Evolutionary conservation across 2,888 invertebrate species (phyloP).

Genomic region (Eupithecia subfuscata): DNA sequence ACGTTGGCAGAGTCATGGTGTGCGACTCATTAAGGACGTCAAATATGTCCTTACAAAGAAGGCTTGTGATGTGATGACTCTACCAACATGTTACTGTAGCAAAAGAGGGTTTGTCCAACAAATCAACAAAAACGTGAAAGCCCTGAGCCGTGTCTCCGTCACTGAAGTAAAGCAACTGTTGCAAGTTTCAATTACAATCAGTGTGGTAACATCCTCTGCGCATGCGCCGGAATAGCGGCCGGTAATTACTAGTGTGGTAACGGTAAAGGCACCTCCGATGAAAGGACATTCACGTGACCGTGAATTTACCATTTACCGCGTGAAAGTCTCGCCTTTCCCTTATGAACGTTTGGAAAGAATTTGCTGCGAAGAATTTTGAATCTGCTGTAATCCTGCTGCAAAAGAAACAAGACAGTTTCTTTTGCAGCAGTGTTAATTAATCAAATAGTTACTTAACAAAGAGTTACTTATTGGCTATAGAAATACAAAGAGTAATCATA

Average conservation of each 20-base stretch:
- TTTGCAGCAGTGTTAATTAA: neutral
- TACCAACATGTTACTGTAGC: neutral
- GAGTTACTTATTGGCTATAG: too few species aligned
- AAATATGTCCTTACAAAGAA: neutral
- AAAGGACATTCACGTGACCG: constrained; percentile 28
- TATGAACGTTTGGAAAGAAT: neutral
- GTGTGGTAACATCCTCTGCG: constrained; percentile 63
- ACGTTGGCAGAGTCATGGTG: neutral
- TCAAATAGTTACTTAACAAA: neutral
- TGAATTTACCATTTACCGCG: constrained; percentile 19
- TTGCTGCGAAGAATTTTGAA: neutral
- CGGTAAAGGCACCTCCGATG: constrained; percentile 29
- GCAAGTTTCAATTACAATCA: constrained; percentile 65
- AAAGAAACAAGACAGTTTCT: neutral
- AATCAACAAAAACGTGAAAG: neutral
- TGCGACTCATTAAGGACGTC: neutral
- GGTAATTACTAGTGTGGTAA: constrained; percentile 41
- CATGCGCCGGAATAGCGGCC: constrained; percentile 38
- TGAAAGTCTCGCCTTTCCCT: constrained; percentile 14
- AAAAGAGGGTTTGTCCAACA: neutral
- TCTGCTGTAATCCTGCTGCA: neutral
- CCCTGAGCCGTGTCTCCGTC: constrained; percentile 10
- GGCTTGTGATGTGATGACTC: neutral
- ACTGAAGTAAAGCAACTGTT: constrained; percentile 47
- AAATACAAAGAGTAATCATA: neutral